Conservation (phyloP, 2,113 vertebrate species). For the Poeciliopsis prolifica region DNA sequence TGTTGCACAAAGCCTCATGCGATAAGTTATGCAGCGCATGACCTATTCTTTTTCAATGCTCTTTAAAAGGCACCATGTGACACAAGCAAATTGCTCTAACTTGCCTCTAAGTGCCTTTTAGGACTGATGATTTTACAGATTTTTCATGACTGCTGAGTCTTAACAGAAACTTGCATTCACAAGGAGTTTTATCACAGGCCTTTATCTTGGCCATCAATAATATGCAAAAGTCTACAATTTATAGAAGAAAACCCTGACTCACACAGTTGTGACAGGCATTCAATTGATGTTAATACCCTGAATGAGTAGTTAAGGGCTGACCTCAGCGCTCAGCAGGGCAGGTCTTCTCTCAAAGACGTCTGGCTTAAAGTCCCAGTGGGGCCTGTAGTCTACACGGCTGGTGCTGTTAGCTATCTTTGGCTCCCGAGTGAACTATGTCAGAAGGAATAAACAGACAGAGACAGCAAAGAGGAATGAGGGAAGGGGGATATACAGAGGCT, state of each 20-base stretch:
- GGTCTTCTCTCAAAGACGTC: conserved; percentile 65
- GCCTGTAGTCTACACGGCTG: conserved; percentile 68
- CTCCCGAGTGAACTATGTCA: conserved; percentile 71
- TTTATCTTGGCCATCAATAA: conserved; percentile 59
- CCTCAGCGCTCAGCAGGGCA: conserved; percentile 75
- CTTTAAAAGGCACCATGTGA: conserved; percentile 45
- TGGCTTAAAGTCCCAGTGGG: conserved; percentile 64
- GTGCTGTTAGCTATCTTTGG: conserved; percentile 64
- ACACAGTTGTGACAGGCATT: conserved; percentile 62
- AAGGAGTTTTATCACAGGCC: conserved; percentile 55
- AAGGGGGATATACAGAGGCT: conserved; percentile 8
- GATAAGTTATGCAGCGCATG: conserved; percentile 47
- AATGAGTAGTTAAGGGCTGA: conserved; percentile 63
- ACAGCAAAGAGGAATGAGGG: conserved; percentile 14
- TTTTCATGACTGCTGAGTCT: conserved; percentile 58
- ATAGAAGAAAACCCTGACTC: conserved; percentile 58
- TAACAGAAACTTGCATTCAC: conserved; percentile 61
- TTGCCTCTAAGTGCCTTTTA: conserved; percentile 42
- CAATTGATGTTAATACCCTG: conserved; percentile 56
- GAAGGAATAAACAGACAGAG: conserved; percentile 56
- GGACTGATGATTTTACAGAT: conserved; percentile 57
- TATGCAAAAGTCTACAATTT: conserved; percentile 56
- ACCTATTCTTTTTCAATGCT: conserved; percentile 51
- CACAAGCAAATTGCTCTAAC: conserved; percentile 61
- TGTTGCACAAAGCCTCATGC: conserved; percentile 16